These are phyloP conservation scores for Phylloscopus whistleri DNA, from an alignment of 2,113 vertebrate genomes.

Conservation along the genomic window DNA sequence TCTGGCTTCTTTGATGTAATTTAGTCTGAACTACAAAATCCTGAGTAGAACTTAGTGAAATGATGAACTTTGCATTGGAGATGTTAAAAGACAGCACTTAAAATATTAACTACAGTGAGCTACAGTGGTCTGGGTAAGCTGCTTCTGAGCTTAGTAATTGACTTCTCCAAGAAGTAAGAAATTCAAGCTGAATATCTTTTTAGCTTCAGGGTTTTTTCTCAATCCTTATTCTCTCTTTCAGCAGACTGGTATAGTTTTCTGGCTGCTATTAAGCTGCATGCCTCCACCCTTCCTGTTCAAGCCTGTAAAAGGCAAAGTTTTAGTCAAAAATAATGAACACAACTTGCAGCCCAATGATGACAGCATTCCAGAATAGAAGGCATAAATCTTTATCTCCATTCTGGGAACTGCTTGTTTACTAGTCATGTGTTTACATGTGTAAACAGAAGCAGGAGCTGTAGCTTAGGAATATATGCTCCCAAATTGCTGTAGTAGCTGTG, in stretches of 20 bases:
- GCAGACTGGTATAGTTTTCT: neutral
- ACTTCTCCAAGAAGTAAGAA: neutral
- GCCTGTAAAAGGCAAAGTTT: neutral
- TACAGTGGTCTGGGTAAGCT: neutral
- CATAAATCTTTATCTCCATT: neutral
- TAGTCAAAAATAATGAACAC: neutral
- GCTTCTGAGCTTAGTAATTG: neutral
- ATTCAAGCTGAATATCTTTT: neutral
- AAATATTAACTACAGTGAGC: neutral
- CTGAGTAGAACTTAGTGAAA: neutral
- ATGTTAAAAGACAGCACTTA: neutral
- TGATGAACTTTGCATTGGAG: neutral
- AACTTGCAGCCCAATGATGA: neutral
- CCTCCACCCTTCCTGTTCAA: neutral
- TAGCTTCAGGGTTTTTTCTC: neutral
- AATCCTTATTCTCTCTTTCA: neutral
- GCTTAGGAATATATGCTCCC: neutral
- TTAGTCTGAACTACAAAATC: neutral
- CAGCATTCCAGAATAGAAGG: neutral
- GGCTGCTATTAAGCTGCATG: neutral
- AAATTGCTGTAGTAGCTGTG: neutral
- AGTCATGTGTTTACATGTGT: neutral
- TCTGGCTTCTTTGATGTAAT: neutral
- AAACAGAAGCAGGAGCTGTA: neutral
- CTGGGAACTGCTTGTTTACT: neutral